phyloP scores from a whole-genome alignment of 92 coral and sea anemone genomes.

The Zoanthus sansibaricus region DNA sequence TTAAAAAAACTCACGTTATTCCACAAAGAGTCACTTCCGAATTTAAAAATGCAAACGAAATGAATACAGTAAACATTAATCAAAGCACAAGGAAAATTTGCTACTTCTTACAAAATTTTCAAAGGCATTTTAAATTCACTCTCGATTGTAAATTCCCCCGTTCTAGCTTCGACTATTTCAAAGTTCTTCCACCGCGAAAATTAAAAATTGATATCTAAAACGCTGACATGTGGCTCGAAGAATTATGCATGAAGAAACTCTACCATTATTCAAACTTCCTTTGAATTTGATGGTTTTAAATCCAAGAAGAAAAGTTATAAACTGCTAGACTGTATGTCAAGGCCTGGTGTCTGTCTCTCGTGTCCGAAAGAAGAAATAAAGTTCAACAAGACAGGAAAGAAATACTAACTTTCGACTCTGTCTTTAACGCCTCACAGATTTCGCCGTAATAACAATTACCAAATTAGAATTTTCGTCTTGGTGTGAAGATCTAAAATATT shows the following conservation, averaged over 20 bases:
- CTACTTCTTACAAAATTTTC: background rate
- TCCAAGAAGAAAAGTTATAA: constrained; percentile 1
- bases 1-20: background rate
- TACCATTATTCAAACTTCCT: constrained; percentile 31
- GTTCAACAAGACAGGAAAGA: background rate
- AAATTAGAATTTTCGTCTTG: constrained; percentile 46
- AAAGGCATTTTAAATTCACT: background rate
- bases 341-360: background rate
- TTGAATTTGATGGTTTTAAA: background rate
- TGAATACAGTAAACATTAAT: background rate
- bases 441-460: constrained; percentile 79
- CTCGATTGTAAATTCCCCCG: constrained; percentile 11
- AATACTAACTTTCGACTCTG: constrained; percentile 21
- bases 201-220: constrained; percentile 89
- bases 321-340: background rate
- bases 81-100: background rate
- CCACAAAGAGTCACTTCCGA: constrained; percentile 22
- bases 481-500: constrained; percentile 8
- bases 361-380: background rate
- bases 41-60: constrained; percentile 22
- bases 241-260: constrained; percentile 86
- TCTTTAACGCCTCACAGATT: constrained; percentile 82
- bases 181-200: constrained; percentile 61
- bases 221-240: constrained; percentile 95
- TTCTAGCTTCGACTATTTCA: constrained; percentile 36